Conservation (phyloP, 2,888 invertebrate genomes). For the Bombyx huttoni region DNA sequence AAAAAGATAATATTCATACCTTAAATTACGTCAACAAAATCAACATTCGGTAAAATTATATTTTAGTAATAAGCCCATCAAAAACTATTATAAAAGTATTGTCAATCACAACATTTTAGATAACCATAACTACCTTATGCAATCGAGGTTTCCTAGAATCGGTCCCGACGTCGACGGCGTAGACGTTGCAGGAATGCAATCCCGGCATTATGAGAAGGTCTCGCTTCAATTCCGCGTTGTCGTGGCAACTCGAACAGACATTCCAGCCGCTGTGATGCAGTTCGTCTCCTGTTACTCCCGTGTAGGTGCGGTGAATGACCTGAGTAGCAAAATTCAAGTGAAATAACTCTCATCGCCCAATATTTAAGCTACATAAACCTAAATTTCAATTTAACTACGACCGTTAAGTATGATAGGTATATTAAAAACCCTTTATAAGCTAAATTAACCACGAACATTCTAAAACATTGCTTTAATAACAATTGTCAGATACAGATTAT, state of each 20-base stretch:
- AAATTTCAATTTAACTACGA: too few species aligned
- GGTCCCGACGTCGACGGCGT: slow-evolving; percentile 84
- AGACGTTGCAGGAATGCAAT: slow-evolving; percentile 85
- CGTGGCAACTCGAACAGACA: slow-evolving; percentile 93
- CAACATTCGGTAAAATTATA: too few species aligned
- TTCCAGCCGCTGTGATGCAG: slow-evolving; percentile 98
- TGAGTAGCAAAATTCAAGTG: slow-evolving; percentile 32
- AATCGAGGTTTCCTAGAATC: slow-evolving; percentile 81
- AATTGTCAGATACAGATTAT: too few species aligned
- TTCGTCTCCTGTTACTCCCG: slow-evolving; percentile 86
- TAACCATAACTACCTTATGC: slow-evolving; percentile 72
- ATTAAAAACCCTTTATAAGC: too few species aligned
- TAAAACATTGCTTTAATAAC: too few species aligned
- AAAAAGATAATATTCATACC: too few species aligned
- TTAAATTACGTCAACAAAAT: too few species aligned
- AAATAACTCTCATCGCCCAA: too few species aligned
- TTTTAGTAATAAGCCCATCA: too few species aligned
- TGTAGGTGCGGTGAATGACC: slow-evolving; percentile 89
- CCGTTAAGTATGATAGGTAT: too few species aligned
- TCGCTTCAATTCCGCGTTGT: slow-evolving; percentile 70
- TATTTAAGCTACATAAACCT: too few species aligned
- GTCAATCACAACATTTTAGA: background rate
- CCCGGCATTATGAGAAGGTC: slow-evolving; percentile 88
- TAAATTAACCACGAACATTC: too few species aligned
- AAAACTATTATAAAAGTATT: background rate